Base-by-base conservation (phyloP, 2,888 invertebrate species). In the Halocaridina rubra region DNA sequence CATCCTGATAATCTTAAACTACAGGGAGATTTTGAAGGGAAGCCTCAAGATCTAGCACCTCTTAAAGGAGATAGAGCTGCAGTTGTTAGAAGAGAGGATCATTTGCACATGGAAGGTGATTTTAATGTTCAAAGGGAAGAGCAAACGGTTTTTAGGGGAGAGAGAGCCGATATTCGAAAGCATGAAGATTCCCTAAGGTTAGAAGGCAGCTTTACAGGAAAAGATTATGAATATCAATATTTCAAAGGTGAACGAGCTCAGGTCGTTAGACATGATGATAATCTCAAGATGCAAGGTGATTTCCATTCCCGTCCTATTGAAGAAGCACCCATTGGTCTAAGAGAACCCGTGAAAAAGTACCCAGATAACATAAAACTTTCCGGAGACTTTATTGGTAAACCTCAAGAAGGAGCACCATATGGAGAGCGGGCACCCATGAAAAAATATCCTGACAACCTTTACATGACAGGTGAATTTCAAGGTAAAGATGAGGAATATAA, bases 51-150 rank as follows among this genome's bases (percentile, higher is more conserved):
- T 4, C 22, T 39, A n/a, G 79, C 61, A n/a, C 87, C 87, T 32
- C 2, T 91, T 91, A 78, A 76, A 67, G 88, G 85, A 16, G 87
- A 88, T 19, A 61, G 86, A 39, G 86, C 86, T 24, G 76, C 78
- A 24, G 74, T 86, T 59, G 92, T 94, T 94, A 90, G 95, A 94
- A 3, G 93, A 92, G 75, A 74, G 33, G 88, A 88, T 67, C 85
- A 88, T 32, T 27, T 88, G 29, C 84, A 81, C 27, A 81, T 87
- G 84, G 88, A 88, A 30, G 86, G 86, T 16, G 81, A 81, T 24
- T 92, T 93, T 77, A 74, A 59, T 72, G 39, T 84, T 29, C 71
- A 78, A 53, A 78, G 19, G 30, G 67, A 76, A 19, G 85, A 86
- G 27, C 79, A 81, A 4, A 80, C 82, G 24, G 72, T 61, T 19